Evolutionary conservation across 2,888 invertebrate genomes (phyloP), one percentile per base, ranked within the genome.

Genomic region (Vannuccia rotundouncinata): DNA sequence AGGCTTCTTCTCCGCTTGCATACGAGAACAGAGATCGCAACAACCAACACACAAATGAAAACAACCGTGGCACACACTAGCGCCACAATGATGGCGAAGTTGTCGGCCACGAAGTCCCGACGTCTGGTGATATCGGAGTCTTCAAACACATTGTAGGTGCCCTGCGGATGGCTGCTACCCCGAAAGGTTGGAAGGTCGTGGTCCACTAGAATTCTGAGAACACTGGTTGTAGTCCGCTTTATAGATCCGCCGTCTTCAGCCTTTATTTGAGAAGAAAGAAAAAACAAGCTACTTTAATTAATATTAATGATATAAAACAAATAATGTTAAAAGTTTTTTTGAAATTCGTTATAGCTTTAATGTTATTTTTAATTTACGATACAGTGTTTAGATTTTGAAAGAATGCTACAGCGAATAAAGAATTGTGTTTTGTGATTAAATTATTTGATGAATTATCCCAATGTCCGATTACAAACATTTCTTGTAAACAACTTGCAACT

Each of bases 31-130:
- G 66, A 66, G 66, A 66, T 66, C 22, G 66, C 66, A 5, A 66
- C 66, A 17, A 66, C 66, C 5, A 66, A 27, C 22, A 66, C 66
- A 22, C 66, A 66, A 27, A 66, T 66, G 66, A 66, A 66, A 2
- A 66, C 66, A 27, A 66, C 66, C 2, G 66, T 66, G 66, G 66
- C 66, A 22, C 66, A 66, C 66, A 66, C 66, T 2, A 66, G 66
- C 22, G 66, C 66, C 66, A 66, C 66, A 66, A 66, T 66, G 66
- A 66, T 66, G 66, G 66, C 66, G 25, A 66, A 66, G 66, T 66
- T 66, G 66, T 66, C 66, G 17, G 66, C 66, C 22, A 66, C 66
- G 25, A 66, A 66, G 66, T 66, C 66, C 10, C 66, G 66, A 5
- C 66, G 5, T 22, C 66, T 27, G 25, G 66, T 66, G 17, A 66